Evolutionary conservation across 1,140 invertebrate species (phyloP), one percentile per base, ranked within the genome.

Genomic region (Apis cerana): DNA sequence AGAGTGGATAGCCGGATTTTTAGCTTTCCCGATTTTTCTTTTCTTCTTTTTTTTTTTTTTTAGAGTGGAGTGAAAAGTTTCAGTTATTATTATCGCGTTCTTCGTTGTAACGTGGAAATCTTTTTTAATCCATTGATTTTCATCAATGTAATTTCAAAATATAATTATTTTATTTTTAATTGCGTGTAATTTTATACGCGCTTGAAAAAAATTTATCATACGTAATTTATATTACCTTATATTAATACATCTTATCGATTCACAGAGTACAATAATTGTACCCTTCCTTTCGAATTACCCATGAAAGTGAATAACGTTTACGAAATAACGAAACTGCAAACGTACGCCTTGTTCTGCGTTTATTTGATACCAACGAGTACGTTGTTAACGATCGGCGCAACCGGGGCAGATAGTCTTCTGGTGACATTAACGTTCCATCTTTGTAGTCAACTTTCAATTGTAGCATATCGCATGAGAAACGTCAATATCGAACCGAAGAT

Each of bases 261-360:
- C 71, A 80, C 59, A 90, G 85, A 79, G 58, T 85, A 79, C 65
- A 70, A 80, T 69, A 84, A 85, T 56, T 83, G 62, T 56, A 84
- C 65, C 21, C 82, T 87, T 62, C 69, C 82, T 8, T 85, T 83
- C 27, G 82, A 83, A 12, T 50, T 85, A 71, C 78, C 84, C 10
- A 62, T 80, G 72, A 69, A 52, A 21, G 70, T 88, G 61, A 70
- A 80, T 64, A 21, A 58, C 15, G 13, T 82, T 11, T 87, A 85
- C 64, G 85, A 87, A 17, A 74, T 87, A 56, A 82, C 58, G 2
- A 59, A 67, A 19, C 54, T 64, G n/a, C 75, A 19, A 2, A 74
- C 43, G 43, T 85, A 87, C 50, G 48, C 27, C n/a, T 23, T 87
- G n/a, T 82, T 85, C 62, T 88, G 85, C 59, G 27, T 75, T 21